phyloP scores from a whole-genome alignment of 1,140 invertebrate genomes.

The Euglossa dilemma region DNA sequence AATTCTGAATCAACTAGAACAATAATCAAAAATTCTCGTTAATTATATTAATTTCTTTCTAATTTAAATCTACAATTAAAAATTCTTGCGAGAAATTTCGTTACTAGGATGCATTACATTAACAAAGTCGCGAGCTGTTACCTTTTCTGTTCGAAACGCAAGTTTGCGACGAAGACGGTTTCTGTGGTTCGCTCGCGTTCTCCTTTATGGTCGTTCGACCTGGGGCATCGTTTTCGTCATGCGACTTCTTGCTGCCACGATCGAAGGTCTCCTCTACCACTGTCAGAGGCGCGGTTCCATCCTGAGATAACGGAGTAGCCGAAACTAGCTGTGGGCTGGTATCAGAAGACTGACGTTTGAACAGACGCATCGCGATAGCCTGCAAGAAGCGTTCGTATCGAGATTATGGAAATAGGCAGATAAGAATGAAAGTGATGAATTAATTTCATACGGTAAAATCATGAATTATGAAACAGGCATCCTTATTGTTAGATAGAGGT shows the following conservation, averaged over 20 bases:
- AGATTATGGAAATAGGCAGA: background rate
- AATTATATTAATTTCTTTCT: too few species aligned
- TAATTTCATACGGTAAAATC: background rate
- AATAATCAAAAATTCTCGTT: too few species aligned
- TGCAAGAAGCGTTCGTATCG: background rate
- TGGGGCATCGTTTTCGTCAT: conserved; percentile 17
- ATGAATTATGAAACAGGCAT: background rate
- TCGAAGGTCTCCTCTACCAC: conserved; percentile 20
- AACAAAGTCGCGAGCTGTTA: conserved; percentile 6
- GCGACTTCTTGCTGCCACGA: background rate
- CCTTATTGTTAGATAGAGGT: too few species aligned
- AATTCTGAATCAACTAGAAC: too few species aligned
- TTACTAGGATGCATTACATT: too few species aligned
- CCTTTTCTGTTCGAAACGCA: conserved; percentile 65
- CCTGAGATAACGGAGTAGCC: conserved; percentile 80
- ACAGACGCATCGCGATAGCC: conserved; percentile 80
- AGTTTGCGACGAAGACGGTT: conserved; percentile 29
- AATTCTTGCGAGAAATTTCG: too few species aligned
- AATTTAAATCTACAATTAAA: too few species aligned
- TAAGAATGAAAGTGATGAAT: background rate
- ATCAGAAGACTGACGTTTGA: conserved; percentile 81
- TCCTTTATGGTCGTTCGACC: conserved; percentile 20
- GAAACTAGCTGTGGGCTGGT: conserved; percentile 84
- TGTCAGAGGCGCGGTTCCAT: conserved; percentile 63
- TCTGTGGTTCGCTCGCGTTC: background rate